These are phyloP conservation scores for Altica lythri DNA, from an alignment of 2,888 invertebrate genomes.

Conservation along the genomic window DNA sequence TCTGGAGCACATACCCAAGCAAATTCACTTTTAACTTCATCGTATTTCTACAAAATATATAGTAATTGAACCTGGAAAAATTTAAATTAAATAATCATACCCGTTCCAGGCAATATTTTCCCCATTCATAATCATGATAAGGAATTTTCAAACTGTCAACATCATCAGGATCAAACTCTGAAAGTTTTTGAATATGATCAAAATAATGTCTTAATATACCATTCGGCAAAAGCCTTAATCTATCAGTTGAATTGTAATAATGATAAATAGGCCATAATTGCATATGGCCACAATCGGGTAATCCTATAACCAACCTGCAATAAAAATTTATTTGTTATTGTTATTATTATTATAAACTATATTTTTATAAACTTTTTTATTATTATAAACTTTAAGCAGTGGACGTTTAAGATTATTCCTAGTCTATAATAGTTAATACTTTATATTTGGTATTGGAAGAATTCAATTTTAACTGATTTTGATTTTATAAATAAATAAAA, in stretches of 20 bases:
- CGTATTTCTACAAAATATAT: conserved; percentile 32
- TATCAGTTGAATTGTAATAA: conserved; percentile 64
- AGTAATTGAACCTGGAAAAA: no score
- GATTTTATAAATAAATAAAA: no score
- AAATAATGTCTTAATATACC: conserved; percentile 78
- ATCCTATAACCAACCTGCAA: conserved; percentile 64
- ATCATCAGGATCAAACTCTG: conserved; percentile 55
- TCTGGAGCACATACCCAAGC: conserved; percentile 77
- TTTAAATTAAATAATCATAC: conserved; percentile 54
- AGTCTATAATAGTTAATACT: no score
- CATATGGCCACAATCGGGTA: conserved; percentile 72
- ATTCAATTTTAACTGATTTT: no score
- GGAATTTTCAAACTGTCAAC: conserved; percentile 59
- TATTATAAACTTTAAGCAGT: no score
- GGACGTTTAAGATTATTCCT: no score
- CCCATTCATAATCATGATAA: conserved; percentile 72
- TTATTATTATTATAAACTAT: no score
- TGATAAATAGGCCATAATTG: conserved; percentile 73
- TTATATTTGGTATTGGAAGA: no score
- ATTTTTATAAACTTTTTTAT: no score
- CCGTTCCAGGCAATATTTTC: conserved; percentile 83
- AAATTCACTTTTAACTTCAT: conserved; percentile 66
- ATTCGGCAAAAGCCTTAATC: conserved; percentile 68
- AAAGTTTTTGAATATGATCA: conserved; percentile 59
- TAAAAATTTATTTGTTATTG: conserved; percentile 4